Conservation (phyloP, 2,797 vertebrate genomes). For the Chaetophractus vellerosus region DNA sequence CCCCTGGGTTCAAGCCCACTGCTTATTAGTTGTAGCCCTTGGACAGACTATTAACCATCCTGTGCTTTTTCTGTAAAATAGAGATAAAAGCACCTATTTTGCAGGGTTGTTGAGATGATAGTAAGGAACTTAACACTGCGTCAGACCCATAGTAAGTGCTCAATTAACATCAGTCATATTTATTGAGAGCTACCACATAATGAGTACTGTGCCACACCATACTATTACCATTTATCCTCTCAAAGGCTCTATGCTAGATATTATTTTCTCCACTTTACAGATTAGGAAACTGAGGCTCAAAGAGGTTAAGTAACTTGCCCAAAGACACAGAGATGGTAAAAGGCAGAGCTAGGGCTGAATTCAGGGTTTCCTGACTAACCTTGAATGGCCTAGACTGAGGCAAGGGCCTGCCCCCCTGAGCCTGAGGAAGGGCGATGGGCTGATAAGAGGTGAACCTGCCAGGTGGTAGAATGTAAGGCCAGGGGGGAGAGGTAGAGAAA, state of each 20-base stretch:
- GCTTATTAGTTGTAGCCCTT: not conserved
- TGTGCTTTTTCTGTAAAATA: not conserved
- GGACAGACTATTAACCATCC: not conserved
- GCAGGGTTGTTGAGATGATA: not conserved
- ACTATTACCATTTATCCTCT: not conserved
- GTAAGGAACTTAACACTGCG: not conserved
- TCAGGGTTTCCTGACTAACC: not conserved
- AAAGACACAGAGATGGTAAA: not conserved
- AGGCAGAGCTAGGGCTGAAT: not conserved
- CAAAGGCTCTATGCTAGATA: not conserved
- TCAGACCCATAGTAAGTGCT: not conserved
- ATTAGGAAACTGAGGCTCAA: not conserved
- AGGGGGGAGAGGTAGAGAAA: not conserved
- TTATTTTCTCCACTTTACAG: not conserved
- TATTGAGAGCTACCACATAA: not conserved
- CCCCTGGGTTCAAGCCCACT: not conserved
- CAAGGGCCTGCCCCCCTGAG: not conserved
- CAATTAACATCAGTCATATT: not conserved
- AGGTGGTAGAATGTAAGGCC: not conserved
- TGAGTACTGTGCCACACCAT: not conserved
- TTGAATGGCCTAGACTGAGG: accelerated
- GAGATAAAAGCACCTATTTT: not conserved
- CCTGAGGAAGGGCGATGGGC: not conserved
- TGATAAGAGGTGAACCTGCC: not conserved
- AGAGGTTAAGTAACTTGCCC: not conserved